Evolutionary conservation across 2,888 invertebrate genomes (phyloP).

Genomic region (Agrotis clavis): DNA sequence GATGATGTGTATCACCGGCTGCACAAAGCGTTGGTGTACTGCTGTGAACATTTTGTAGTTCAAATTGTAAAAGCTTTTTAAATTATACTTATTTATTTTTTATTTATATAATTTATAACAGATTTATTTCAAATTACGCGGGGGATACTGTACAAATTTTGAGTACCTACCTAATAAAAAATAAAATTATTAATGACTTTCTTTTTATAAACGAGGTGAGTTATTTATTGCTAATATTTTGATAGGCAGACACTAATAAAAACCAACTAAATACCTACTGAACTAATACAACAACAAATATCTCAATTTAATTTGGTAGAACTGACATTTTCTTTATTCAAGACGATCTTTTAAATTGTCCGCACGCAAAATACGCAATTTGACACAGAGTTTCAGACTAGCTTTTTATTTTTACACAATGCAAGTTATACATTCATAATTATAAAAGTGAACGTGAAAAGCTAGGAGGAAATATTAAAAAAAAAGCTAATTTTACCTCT

Average conservation of each 20-base stretch:
- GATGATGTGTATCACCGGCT: not conserved
- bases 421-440: no score
- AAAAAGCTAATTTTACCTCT: no score
- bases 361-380: no score
- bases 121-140: constrained; percentile 66
- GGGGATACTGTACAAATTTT: constrained; percentile 59
- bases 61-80: constrained; percentile 70
- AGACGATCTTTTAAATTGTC: no score
- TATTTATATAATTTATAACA: constrained; percentile 72
- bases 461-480: no score
- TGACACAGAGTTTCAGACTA: no score
- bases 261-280: no score
- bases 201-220: not conserved
- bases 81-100: constrained; percentile 67
- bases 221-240: not conserved
- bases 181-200: constrained; percentile 43
- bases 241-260: not conserved
- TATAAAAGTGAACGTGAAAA: no score
- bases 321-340: no score
- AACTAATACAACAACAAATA: no score
- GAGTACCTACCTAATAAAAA: constrained; percentile 67
- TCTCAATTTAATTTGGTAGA: no score
- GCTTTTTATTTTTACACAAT: no score
- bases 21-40: constrained; percentile 59
- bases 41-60: constrained; percentile 61